Base-by-base conservation (phyloP, 2,113 vertebrate genomes). In the Rhinopomastus cyanomelas region DNA sequence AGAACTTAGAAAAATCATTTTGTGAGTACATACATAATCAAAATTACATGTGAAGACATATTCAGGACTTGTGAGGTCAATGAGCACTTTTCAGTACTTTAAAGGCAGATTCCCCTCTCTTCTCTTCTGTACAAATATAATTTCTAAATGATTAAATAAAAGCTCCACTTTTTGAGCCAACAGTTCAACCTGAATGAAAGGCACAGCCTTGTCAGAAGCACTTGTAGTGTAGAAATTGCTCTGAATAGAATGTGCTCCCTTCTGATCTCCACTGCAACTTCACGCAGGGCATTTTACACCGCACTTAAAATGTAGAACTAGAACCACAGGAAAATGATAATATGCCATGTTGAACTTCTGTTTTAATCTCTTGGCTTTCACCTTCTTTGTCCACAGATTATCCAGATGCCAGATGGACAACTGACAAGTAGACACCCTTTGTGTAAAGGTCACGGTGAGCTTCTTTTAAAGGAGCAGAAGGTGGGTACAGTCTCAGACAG, bases 121-220 rank as follows among this genome's bases (percentile, higher is more conserved):
- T 49, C 57, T 65, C 46, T 55, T 59, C 37, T 88, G 84, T 64
- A 88, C 23, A 68, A 81, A 79, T n/a, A 49, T 18, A 67, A 81
- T 84, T 90, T 72, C 44, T 72, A 68, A 78, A 52, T 57, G 34
- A 55, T 75, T 72, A 90, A 86, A 89, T 32, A 88, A 60, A 78
- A 92, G 21, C n/a, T 67, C 57, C 36, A n/a, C 23, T 78, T 88
- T 37, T 57, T 86, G 68, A 88, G 69, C 76, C 73, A 88, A 39
- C 16, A 78, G 69, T 84, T 81, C 73, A 84, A 3, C 18, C 2
- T 16, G 32, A 65, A 56, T 68, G 57, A 90, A 94, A 84, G 61
- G 57, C 86, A 42, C 0, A 0, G 26, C 21, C 20, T 81, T 88
- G 62, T 78, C 61, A 72, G 83, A 67, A 88, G 73, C 15, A 53